phyloP scores from a whole-genome alignment of 1,140 invertebrate species.

The Mya arenaria region DNA sequence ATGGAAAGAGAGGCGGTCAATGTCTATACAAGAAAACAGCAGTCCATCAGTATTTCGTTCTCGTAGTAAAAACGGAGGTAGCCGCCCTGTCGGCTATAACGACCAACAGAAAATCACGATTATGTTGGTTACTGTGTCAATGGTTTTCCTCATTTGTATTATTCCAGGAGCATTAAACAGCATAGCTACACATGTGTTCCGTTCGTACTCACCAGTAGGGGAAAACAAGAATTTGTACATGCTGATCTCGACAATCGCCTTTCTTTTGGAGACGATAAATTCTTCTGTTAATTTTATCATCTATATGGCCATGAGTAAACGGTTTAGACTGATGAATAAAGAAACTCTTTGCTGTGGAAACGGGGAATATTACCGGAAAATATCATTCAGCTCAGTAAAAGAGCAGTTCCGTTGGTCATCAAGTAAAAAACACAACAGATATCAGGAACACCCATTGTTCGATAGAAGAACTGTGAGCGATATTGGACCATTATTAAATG shows the following conservation, averaged over 20 bases:
- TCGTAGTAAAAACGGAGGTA: slow-evolving; percentile 37
- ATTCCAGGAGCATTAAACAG: slow-evolving; percentile 73
- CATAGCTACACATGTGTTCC: slow-evolving; percentile 59
- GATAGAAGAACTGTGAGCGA: slow-evolving; percentile 32
- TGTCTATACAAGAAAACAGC: background rate
- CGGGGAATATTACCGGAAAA: slow-evolving; percentile 33
- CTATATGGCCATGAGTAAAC: slow-evolving; percentile 74
- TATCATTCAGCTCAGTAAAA: slow-evolving; percentile 25
- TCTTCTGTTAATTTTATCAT: slow-evolving; percentile 76
- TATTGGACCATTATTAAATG: slow-evolving; percentile 2
- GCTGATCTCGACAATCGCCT: slow-evolving; percentile 67
- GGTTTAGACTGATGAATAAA: slow-evolving; percentile 70
- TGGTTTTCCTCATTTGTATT: slow-evolving; percentile 72
- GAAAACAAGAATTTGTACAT: slow-evolving; percentile 63
- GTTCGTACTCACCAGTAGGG: slow-evolving; percentile 65
- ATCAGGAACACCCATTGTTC: background rate
- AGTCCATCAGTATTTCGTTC: background rate
- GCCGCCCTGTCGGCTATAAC: slow-evolving; percentile 19
- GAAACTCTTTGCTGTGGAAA: slow-evolving; percentile 70
- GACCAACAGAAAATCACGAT: slow-evolving; percentile 72
- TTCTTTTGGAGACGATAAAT: slow-evolving; percentile 72
- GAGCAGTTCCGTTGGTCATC: slow-evolving; percentile 36
- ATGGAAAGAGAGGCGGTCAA: slow-evolving; percentile 57
- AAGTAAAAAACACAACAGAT: background rate
- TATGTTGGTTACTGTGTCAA: slow-evolving; percentile 72